A percentile compares a stretch with the other conserved stretches of the same genome.
Evolutionary conservation across 1,140 invertebrate species (phyloP).

Genomic region (Rhagoletis zephyria): DNA sequence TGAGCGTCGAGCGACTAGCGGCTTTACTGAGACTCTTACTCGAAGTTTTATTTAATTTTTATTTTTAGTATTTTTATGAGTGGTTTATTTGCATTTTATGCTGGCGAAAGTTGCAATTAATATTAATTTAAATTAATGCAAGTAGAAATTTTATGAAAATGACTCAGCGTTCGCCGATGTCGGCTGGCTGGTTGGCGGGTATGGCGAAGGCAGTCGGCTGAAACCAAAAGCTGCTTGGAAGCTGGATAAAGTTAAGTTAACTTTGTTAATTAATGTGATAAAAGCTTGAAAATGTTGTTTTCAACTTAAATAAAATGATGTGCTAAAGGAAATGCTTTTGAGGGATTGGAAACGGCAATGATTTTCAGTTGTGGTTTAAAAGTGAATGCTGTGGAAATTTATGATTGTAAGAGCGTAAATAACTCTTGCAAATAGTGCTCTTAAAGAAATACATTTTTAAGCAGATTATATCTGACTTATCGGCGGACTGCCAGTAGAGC

Average conservation of each 20-base stretch:
- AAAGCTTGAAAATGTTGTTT: neutral
- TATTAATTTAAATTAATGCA: conserved; percentile 50
- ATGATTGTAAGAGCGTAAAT: no score
- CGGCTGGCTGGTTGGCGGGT: neutral
- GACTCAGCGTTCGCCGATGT: neutral
- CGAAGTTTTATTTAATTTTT: conserved; percentile 32
- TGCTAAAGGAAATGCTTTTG: neutral
- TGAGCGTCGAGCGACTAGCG: neutral
- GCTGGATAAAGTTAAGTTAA: neutral
- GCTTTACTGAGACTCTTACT: neutral
- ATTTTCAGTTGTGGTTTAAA: neutral
- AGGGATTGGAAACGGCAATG: no score
- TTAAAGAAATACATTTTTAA: no score
- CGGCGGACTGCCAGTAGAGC: no score
- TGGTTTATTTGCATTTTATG: conserved; percentile 19
- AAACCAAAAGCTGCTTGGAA: neutral
- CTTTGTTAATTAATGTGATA: conserved; percentile 33
- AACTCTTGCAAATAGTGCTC: no score
- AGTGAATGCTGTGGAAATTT: neutral
- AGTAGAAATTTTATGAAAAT: neutral
- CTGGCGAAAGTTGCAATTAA: conserved; percentile 44
- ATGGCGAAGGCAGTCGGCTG: neutral
- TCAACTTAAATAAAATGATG: neutral
- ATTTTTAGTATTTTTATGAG: conserved; percentile 24
- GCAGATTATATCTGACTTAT: no score